Percentiles rank a stretch among this genome's conserved stretches.
These are phyloP conservation scores for Polydrusus pterygomalis DNA, from an alignment of 2,888 invertebrate species.

Conservation along the genomic window DNA sequence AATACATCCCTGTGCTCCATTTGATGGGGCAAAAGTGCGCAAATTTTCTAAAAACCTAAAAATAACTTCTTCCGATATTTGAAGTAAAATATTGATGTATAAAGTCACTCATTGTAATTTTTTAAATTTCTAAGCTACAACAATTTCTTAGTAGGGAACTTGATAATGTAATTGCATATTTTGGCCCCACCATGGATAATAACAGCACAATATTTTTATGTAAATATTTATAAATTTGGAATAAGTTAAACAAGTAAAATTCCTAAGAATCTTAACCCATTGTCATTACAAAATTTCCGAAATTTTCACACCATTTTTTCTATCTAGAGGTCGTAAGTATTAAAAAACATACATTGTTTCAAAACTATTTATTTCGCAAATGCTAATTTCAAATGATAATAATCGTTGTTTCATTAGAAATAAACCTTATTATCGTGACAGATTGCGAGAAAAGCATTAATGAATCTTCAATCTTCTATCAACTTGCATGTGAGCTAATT, in stretches of 20 bases:
- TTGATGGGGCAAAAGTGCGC: too few species aligned
- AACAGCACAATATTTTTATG: too few species aligned
- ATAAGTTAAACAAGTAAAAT: neutral
- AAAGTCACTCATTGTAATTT: too few species aligned
- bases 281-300: neutral
- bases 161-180: too few species aligned
- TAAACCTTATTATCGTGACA: neutral
- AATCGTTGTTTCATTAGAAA: neutral
- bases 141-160: too few species aligned
- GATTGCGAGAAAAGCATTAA: neutral
- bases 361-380: neutral
- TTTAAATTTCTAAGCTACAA: too few species aligned
- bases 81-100: too few species aligned
- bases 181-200: too few species aligned
- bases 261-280: neutral
- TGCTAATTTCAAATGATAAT: neutral
- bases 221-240: too few species aligned
- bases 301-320: conserved; percentile 2
- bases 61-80: too few species aligned
- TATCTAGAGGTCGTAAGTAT: neutral
- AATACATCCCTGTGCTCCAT: too few species aligned
- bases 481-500: neutral
- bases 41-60: too few species aligned
- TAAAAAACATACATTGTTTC: neutral
- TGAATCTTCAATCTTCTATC: neutral